Evolutionary conservation across 2,888 invertebrate genomes (phyloP), one percentile per base, ranked within the genome.

Genomic region (Drosophila fungiperda): DNA sequence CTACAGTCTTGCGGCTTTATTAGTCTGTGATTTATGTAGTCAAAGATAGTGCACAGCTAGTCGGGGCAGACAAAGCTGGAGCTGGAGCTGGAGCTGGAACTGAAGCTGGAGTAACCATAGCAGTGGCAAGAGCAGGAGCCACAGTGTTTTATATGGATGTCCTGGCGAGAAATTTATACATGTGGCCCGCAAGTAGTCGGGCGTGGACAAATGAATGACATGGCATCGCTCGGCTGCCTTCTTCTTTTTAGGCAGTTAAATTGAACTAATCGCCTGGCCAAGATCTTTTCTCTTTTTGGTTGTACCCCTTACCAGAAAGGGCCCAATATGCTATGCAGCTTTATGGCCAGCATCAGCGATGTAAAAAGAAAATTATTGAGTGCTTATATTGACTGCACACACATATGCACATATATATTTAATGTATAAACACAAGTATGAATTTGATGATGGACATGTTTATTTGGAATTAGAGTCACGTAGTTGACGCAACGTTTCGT

Each of bases 11-110:
- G 90, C 80, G 90, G 91, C 90, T 90, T 90, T 91, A 91, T 90
- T 90, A 90, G 91, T 83, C 86, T 77, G 90, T 90, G 90, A 90
- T 90, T 90, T 90, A 90, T 90, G 90, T 88, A 87, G 91, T 82
- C 86, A 80, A 78, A 91, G 90, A 90, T 90, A 90, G 89, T 84
- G 80, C 75, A 76, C 73, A 75, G 82, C 74, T 64, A 80, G 80
- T 80, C 65, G 69, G 53, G 65, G 45, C 50, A 36, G 45, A 54
- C 57, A 59, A 52, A 48, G 60, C 40, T 42, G 50, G 48, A 48
- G 60, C 40, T 42, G 50, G 42, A 55, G 65, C 40, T 17, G n/a
- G 54, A 12, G 26, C 49, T 12, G 45, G 48, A 40, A n/a, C 20
- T 54, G 48, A 36, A 57, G 36, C 48, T 26, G 53, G 53, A 61